phyloP scores from a whole-genome alignment of 92 coral and sea anemone genomes.

The Phenganax marumi region DNA sequence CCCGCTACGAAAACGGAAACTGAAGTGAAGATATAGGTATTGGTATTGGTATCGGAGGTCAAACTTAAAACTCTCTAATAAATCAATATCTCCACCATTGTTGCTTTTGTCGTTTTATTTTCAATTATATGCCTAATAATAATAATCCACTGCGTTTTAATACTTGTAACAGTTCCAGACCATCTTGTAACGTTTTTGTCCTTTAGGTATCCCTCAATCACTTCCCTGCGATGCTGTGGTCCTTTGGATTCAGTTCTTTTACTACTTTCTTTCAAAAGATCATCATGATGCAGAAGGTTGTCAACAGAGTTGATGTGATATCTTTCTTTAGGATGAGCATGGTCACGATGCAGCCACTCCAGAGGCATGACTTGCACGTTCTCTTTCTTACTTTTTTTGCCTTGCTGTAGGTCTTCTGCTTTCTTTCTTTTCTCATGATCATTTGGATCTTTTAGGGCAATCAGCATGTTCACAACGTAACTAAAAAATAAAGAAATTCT shows the following conservation, averaged over 20 bases:
- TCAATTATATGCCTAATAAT: no score
- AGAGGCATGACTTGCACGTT: conserved; percentile 57
- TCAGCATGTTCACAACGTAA: conserved; percentile 64
- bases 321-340: conserved; percentile 41
- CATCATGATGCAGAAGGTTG: conserved; percentile 63
- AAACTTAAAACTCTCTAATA: no score
- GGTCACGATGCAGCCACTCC: conserved; percentile 68
- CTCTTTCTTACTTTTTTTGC: conserved; percentile 38
- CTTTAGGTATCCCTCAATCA: conserved; percentile 62
- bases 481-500: conserved; percentile 30
- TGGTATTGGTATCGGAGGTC: no score
- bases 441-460: conserved; percentile 64
- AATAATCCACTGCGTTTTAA: conserved; percentile 50
- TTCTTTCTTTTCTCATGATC: conserved; percentile 66
- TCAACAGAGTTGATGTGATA: conserved; percentile 69
- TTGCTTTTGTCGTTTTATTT: no score
- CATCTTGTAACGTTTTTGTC: conserved; percentile 50
- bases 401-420: conserved; percentile 53
- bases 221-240: conserved; percentile 56
- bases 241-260: conserved; percentile 8
- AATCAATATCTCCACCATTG: no score
- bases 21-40: no score
- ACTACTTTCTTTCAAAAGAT: conserved; percentile 49
- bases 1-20: no score
- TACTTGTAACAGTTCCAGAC: conserved; percentile 65